Evolutionary conservation across 2,113 vertebrate species (phyloP), one percentile per base, ranked within the genome.

Genomic region (Centropristis striata): DNA sequence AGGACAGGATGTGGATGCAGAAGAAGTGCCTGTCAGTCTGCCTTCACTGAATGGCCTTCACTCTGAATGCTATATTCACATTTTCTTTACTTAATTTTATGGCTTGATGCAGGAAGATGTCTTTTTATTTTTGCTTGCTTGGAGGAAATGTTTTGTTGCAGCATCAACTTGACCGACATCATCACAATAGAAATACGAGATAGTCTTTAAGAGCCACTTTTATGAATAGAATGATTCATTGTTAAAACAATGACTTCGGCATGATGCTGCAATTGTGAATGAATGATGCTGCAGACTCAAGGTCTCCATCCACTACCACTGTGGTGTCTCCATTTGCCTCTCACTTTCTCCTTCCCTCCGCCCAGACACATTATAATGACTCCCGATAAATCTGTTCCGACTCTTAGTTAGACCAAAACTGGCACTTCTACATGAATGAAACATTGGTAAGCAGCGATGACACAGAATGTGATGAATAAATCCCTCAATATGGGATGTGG

Each of bases 401-500:
- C 83, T 88, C 67, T 44, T 74, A 78, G 60, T 78, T 69, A 59
- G 83, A 80, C 76, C 80, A 61, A 83, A 83, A 83, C 86, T 80
- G 81, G 58, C 88, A 78, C 25, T 44, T 83, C 39, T 66, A 77
- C 85, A 84, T 61, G 80, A 88, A 83, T 78, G 80, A 87, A 84
- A 83, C 84, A 82, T 67, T 63, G 63, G 74, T 78, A 72, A 77
- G 63, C 64, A 54, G 85, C 73, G 71, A 84, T 89, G 78, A 88
- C 82, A 81, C 73, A 78, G 68, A 77, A 78, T 79, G 46, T 73
- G 81, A 87, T 83, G 84, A 89, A 83, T 87, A 86, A 78, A 88
- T 84, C 77, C 78, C 51, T 84, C 85, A 85, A 65, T 78, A 85
- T 85, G 85, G 83, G 64, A 83, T 61, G 83, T 72, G 63, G 74